Conservation (phyloP, 2,888 invertebrate species). For the Hirtodrosophila alboralis region DNA sequence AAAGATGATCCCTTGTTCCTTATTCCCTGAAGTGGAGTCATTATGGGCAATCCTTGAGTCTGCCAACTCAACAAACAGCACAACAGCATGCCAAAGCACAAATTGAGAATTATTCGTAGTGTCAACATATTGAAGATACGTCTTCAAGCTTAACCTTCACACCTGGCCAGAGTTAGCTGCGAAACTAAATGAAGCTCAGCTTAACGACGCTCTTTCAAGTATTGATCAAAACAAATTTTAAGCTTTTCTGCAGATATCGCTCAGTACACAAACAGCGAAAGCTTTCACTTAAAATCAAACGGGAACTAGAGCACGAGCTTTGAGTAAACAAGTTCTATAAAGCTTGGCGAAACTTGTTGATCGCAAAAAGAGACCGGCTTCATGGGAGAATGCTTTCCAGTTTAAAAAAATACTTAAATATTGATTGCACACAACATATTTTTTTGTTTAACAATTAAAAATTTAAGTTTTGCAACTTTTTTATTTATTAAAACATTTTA, state of each 20-base stretch:
- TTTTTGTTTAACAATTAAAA: no score
- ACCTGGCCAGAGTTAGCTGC: conserved; percentile 1
- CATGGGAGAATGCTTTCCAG: no score
- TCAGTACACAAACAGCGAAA: neutral
- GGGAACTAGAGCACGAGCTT: conserved; percentile 8
- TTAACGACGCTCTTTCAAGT: neutral
- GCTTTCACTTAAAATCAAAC: neutral
- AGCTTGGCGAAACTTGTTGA: neutral
- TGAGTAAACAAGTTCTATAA: conserved; percentile 6
- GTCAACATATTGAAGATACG: conserved; percentile 12
- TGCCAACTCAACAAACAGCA: conserved; percentile 6
- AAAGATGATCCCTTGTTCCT: neutral
- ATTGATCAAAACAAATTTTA: neutral
- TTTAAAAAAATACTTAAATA: no score
- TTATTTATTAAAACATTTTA: no score
- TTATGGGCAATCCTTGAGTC: neutral
- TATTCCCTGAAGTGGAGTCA: no score
- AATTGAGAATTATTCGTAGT: neutral
- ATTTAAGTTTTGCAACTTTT: no score
- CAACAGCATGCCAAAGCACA: conserved; percentile 31
- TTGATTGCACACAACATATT: no score
- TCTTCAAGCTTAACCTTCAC: conserved; percentile 4
- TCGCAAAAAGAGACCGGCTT: neutral
- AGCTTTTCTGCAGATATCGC: conserved; percentile 22
- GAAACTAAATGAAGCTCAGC: conserved; percentile 25